Percentiles rank a stretch among this genome's conserved stretches.
These are phyloP conservation scores for Lepas anatifera DNA, from an alignment of 2,888 invertebrate genomes.

Conservation along the genomic window DNA sequence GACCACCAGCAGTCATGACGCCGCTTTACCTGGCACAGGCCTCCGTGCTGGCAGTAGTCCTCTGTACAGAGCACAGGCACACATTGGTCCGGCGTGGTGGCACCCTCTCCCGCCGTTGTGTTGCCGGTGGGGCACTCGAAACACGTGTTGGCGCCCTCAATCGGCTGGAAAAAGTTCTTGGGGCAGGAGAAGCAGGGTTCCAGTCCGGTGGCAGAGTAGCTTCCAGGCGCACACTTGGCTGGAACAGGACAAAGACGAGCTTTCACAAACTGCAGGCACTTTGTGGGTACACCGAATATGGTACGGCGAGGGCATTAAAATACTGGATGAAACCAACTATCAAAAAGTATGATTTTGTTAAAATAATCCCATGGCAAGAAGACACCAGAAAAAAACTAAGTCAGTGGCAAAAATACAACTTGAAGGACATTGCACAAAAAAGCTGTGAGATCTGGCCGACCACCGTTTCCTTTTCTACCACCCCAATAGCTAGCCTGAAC, in stretches of 20 bases:
- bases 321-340: too few species aligned
- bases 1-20: constrained; percentile 12
- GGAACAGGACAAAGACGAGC: constrained; percentile 19
- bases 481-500: too few species aligned
- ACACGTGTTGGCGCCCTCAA: constrained; percentile 71
- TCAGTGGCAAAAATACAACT: too few species aligned
- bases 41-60: constrained; percentile 79
- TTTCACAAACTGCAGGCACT: too few species aligned
- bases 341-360: too few species aligned
- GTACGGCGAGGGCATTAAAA: too few species aligned
- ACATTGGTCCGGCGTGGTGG: constrained; percentile 73
- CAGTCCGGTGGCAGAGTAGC: constrained; percentile 82
- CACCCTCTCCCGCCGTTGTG: constrained; percentile 67
- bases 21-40: constrained; percentile 58
- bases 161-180: constrained; percentile 77
- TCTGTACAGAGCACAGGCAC: constrained; percentile 74
- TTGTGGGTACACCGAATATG: too few species aligned
- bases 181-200: constrained; percentile 91
- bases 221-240: constrained; percentile 77
- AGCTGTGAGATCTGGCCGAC: too few species aligned
- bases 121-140: constrained; percentile 82
- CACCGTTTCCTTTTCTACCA: too few species aligned
- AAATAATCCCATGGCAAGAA: too few species aligned
- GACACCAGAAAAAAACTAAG: too few species aligned
- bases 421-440: too few species aligned